A percentile compares a stretch with the other conserved stretches of the same genome.
Conservation (phyloP, 2,888 invertebrate genomes). For the Andrena dorsata region DNA sequence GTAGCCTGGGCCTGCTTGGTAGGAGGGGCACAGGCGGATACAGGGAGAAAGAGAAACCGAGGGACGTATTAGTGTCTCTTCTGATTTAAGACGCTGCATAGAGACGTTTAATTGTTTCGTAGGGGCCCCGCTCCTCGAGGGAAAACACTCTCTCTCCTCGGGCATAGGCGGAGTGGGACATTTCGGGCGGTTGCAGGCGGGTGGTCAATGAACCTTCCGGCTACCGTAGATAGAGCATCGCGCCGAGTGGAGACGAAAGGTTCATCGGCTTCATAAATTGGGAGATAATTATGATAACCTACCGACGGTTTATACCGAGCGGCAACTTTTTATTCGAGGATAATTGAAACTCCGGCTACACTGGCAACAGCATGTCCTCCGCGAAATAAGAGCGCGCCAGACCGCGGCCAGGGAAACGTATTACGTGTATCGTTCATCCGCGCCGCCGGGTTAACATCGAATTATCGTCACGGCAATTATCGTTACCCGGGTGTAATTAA, state of each 20-base stretch:
- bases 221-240: background rate
- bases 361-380: slow-evolving; percentile 12
- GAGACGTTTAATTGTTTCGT: slow-evolving; percentile 39
- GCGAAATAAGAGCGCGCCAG: slow-evolving; percentile 38
- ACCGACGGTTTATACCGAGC: slow-evolving; percentile 24
- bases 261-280: slow-evolving; percentile 6
- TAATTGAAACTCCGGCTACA: slow-evolving; percentile 42
- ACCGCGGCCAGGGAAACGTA: slow-evolving; percentile 17
- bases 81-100: slow-evolving; percentile 46
- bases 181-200: background rate
- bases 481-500: slow-evolving; percentile 67
- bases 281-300: slow-evolving; percentile 20
- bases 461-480: slow-evolving; percentile 62
- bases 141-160: background rate
- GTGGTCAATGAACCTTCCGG: background rate
- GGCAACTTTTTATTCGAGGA: slow-evolving; percentile 15
- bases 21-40: slow-evolving; percentile 42
- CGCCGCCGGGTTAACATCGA: slow-evolving; percentile 48
- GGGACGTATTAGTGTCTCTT: slow-evolving; percentile 59
- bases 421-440: slow-evolving; percentile 8
- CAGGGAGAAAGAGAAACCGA: slow-evolving; percentile 54
- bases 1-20: slow-evolving; percentile 39
- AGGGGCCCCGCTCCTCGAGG: background rate
- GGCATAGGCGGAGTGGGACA: background rate
- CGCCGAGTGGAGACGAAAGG: background rate